phyloP scores from a whole-genome alignment of 2,113 vertebrate genomes.

The Tetraodon nigroviridis region DNA sequence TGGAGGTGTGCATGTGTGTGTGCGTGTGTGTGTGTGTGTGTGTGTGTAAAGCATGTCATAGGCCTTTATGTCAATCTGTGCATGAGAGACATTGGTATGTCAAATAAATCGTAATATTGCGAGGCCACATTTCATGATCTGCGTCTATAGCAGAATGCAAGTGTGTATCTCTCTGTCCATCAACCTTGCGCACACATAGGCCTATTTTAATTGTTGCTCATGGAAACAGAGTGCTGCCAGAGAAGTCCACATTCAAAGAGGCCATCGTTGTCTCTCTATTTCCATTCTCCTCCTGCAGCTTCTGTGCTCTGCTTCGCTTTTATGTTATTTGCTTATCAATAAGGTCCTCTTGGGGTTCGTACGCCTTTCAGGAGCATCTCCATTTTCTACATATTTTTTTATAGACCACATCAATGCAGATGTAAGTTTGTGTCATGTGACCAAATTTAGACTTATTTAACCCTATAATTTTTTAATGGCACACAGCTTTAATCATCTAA shows the following conservation, averaged over 20 bases:
- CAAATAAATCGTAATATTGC: conserved; percentile 15
- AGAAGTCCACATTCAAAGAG: conserved; percentile 74
- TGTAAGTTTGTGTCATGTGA: no score
- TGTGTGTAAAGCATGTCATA: conserved; percentile 6
- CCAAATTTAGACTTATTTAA: no score
- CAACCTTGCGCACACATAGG: conserved; percentile 59
- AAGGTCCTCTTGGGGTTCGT: conserved; percentile 31
- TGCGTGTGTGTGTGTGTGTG: conserved; percentile 9
- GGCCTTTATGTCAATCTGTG: conserved; percentile 32
- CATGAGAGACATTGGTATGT: conserved; percentile 18
- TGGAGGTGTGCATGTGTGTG: conserved; percentile 2
- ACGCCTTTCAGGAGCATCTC: conserved; percentile 1
- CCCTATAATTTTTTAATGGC: no score
- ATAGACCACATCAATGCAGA: no score
- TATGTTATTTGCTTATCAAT: conserved; percentile 20
- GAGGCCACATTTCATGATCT: conserved; percentile 40
- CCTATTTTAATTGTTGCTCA: conserved; percentile 81
- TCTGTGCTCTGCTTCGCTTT: conserved; percentile 19
- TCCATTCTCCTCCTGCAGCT: conserved; percentile 12
- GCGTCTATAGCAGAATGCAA: conserved; percentile 29
- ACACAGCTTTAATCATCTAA: no score
- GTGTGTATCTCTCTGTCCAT: conserved; percentile 65
- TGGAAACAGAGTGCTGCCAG: conserved; percentile 79
- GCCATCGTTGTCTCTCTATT: conserved; percentile 48
- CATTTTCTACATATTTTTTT: no score